These are phyloP conservation scores for Anhinga anhinga DNA, from an alignment of 2,113 vertebrate species.

Conservation along the genomic window DNA sequence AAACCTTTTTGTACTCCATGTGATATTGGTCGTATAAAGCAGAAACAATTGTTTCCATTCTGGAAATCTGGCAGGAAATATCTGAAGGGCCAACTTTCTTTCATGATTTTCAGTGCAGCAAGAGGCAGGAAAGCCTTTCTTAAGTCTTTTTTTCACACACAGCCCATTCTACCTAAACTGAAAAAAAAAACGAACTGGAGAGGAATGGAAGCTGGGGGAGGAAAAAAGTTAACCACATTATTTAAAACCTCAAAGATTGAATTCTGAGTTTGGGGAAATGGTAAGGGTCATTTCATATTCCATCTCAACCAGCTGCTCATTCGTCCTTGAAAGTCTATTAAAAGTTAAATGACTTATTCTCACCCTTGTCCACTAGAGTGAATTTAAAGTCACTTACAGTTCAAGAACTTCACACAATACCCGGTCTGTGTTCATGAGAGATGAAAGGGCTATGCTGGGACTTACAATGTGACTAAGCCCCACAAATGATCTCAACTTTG, in stretches of 20 bases:
- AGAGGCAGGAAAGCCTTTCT: not conserved
- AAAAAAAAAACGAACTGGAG: not conserved
- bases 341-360: constrained; percentile 57
- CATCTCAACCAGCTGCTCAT: constrained; percentile 30
- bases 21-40: not conserved
- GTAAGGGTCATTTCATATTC: constrained; percentile 35
- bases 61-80: not conserved
- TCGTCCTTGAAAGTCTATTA: constrained; percentile 51
- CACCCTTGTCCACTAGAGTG: constrained; percentile 48
- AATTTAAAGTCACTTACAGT: constrained; percentile 64
- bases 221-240: not conserved
- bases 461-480: constrained; percentile 37
- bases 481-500: constrained; percentile 58
- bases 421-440: constrained; percentile 12
- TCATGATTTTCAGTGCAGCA: not conserved
- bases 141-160: not conserved
- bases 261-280: constrained; percentile 17
- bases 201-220: not conserved
- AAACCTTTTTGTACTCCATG: not conserved
- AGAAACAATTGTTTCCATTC: not conserved
- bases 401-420: constrained; percentile 64
- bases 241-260: constrained; percentile 26
- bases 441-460: constrained; percentile 51
- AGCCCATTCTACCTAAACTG: not conserved
- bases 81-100: not conserved